phyloP scores from a whole-genome alignment of 2,113 vertebrate genomes.

The Ammodytes marinus region DNA sequence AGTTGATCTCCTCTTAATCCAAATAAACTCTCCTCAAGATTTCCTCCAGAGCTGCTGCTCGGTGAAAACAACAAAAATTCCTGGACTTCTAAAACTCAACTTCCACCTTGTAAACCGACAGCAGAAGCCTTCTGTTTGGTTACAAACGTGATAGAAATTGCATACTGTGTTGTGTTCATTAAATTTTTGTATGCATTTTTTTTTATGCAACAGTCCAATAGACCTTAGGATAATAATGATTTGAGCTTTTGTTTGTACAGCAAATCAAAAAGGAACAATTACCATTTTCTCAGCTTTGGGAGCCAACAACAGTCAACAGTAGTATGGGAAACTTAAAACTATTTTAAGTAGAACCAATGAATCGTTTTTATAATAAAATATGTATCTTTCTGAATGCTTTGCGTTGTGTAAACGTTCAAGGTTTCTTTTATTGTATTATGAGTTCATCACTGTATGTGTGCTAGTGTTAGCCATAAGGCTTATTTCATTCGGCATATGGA shows the following conservation, averaged over 20 bases:
- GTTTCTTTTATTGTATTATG: not conserved
- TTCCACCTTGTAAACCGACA: not conserved
- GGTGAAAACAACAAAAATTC: not conserved
- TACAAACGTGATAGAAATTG: not conserved
- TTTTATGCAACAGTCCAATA: not conserved
- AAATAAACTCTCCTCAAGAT: not conserved
- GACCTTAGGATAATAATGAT: not conserved
- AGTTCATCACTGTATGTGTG: not conserved
- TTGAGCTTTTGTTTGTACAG: not conserved
- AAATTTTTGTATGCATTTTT: not conserved
- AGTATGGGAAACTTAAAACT: not conserved
- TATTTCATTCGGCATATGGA: not conserved
- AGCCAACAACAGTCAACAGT: not conserved
- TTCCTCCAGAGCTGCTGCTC: conserved; percentile 40
- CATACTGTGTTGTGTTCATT: conserved; percentile 44
- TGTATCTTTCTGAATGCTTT: not conserved
- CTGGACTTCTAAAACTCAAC: not conserved
- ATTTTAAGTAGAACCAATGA: not conserved
- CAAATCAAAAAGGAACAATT: not conserved
- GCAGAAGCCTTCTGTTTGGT: not conserved
- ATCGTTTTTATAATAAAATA: conserved; percentile 51
- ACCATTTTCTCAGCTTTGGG: not conserved
- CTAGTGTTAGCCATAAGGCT: not conserved
- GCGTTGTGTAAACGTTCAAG: not conserved
- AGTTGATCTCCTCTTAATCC: conserved; percentile 71